phyloP scores from a whole-genome alignment of 1,140 invertebrate species.

The Onthophagus taurus region DNA sequence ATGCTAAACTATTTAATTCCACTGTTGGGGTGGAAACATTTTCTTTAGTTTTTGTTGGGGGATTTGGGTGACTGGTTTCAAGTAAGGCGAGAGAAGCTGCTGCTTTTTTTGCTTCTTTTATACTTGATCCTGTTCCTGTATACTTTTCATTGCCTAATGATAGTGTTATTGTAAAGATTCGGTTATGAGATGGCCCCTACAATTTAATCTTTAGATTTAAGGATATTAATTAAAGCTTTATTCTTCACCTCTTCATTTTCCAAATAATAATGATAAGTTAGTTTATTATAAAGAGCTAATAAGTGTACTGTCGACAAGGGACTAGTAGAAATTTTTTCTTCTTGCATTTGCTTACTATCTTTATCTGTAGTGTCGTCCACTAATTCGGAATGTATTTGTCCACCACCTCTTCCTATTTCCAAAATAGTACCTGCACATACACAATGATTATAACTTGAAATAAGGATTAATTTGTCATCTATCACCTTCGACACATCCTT shows the following conservation, averaged over 20 bases:
- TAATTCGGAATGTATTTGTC: neutral
- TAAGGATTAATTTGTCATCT: too few species aligned
- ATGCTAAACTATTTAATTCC: conserved; percentile 26
- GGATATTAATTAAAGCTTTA: conserved; percentile 10
- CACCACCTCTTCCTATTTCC: neutral
- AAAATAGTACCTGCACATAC: conserved; percentile 1
- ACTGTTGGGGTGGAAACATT: conserved; percentile 24
- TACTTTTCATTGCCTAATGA: conserved; percentile 27
- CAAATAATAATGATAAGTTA: conserved; percentile 21
- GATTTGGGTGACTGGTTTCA: conserved; percentile 24
- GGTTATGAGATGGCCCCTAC: conserved; percentile 26
- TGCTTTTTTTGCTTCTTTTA: conserved; percentile 27
- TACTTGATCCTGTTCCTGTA: conserved; percentile 20
- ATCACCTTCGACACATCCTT: too few species aligned
- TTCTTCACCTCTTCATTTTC: conserved; percentile 19
- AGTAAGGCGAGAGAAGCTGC: conserved; percentile 21
- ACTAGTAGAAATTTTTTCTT: too few species aligned
- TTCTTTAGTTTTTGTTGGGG: conserved; percentile 19
- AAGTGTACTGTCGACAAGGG: conserved; percentile 20
- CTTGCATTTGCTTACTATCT: too few species aligned
- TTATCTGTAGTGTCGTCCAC: neutral
- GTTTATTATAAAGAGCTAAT: conserved; percentile 22
- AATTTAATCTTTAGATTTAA: conserved; percentile 9
- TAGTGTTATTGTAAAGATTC: conserved; percentile 22
- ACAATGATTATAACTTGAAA: too few species aligned